Evolutionary conservation across 2,888 invertebrate species (phyloP).

Genomic region (Drosophila algonquin): DNA sequence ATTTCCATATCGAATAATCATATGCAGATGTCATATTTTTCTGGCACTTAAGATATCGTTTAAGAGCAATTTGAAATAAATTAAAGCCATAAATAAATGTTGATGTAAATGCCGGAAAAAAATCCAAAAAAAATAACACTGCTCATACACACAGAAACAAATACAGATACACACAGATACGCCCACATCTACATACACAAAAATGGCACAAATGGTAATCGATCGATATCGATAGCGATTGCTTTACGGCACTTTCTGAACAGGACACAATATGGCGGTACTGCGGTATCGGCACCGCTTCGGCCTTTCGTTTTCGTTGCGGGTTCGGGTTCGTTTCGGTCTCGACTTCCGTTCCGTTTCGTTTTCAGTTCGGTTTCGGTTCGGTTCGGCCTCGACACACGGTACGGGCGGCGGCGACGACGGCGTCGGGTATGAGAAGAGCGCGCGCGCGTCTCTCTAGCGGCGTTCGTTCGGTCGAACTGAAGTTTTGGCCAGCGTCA

Average conservation of each 20-base stretch:
- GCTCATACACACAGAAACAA: not conserved
- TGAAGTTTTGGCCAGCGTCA: constrained; percentile 63
- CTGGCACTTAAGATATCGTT: constrained; percentile 20
- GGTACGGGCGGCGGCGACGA: no score
- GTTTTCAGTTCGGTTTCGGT: no score
- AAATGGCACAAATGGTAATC: constrained; percentile 9
- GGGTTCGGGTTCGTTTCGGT: constrained; percentile 31
- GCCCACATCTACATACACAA: not conserved
- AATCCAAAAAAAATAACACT: not conserved
- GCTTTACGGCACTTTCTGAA: constrained; percentile 15
- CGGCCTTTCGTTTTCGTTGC: constrained; percentile 18
- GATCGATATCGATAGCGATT: constrained; percentile 11
- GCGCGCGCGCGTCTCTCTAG: constrained; percentile 66
- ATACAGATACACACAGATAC: not conserved
- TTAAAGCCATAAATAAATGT: constrained; percentile 31
- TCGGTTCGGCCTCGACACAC: no score
- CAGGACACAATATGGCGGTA: constrained; percentile 34
- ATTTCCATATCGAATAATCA: constrained; percentile 29
- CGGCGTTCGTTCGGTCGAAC: constrained; percentile 75
- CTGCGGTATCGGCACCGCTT: constrained; percentile 5
- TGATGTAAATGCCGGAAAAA: constrained; percentile 16
- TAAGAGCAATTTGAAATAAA: constrained; percentile 17
- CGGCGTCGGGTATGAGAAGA: constrained; percentile 30
- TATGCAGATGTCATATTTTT: constrained; percentile 29
- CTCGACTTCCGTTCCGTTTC: constrained; percentile 46